phyloP scores from a whole-genome alignment of 64 coral and sea anemone species.

The Catalaphyllia jardinei region DNA sequence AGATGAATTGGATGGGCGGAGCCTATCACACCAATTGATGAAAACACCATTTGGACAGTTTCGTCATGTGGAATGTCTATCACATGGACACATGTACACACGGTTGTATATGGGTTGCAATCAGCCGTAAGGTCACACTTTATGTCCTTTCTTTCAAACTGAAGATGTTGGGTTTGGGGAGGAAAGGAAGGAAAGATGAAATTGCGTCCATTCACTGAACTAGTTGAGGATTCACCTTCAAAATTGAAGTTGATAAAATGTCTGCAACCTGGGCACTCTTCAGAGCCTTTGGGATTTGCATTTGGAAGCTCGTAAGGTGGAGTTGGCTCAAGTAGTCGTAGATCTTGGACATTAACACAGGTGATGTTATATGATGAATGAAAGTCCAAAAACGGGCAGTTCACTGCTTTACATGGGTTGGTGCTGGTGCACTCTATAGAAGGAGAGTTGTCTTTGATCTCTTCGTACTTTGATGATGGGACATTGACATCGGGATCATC shows the following conservation, averaged over 20 bases:
- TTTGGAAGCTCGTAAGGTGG: slow-evolving; percentile 37
- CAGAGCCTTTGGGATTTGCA: neutral
- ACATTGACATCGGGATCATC: slow-evolving; percentile 16
- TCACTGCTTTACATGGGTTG: slow-evolving; percentile 44
- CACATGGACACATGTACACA: slow-evolving; percentile 55
- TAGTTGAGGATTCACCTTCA: slow-evolving; percentile 31
- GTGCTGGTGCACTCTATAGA: neutral
- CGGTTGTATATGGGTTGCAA: slow-evolving; percentile 9
- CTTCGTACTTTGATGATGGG: neutral
- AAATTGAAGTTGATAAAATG: slow-evolving; percentile 68
- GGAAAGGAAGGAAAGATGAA: slow-evolving; percentile 45
- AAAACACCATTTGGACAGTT: slow-evolving; percentile 72
- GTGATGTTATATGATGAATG: neutral
- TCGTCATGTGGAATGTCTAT: slow-evolving; percentile 47
- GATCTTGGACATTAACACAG: slow-evolving; percentile 28
- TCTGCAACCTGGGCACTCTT: neutral
- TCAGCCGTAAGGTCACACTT: slow-evolving; percentile 23
- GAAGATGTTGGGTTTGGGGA: slow-evolving; percentile 30
- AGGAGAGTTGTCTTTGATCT: neutral
- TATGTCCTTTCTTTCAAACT: slow-evolving; percentile 8
- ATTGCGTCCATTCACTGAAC: slow-evolving; percentile 53
- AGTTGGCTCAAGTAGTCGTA: slow-evolving; percentile 34
- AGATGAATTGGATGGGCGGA: slow-evolving; percentile 53
- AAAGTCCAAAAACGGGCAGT: slow-evolving; percentile 63
- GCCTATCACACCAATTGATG: neutral